Percentiles rank a stretch among this genome's conserved stretches.
Conservation (phyloP, 2,113 vertebrate species). For the Engystomops pustulosus region DNA sequence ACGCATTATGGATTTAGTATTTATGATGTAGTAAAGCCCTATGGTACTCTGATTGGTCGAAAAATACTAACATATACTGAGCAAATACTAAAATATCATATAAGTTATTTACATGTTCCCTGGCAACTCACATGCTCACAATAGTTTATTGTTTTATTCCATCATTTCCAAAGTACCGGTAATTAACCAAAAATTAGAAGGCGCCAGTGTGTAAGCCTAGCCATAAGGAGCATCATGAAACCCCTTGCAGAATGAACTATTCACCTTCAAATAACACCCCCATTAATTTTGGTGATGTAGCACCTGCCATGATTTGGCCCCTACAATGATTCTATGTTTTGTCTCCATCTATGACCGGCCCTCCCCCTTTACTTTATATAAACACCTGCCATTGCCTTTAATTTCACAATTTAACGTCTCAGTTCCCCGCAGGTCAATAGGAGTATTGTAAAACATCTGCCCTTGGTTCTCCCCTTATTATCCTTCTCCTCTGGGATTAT, state of each 20-base stretch:
- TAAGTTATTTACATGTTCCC: too few species aligned
- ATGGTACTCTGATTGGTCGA: too few species aligned
- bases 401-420: background rate
- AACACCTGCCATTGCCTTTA: slow-evolving; percentile 13
- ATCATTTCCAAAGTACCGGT: too few species aligned
- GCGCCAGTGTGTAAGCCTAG: background rate
- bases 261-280: slow-evolving; percentile 10
- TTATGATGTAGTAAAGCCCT: too few species aligned
- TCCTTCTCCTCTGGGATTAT: background rate
- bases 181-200: too few species aligned
- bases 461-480: background rate
- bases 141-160: too few species aligned
- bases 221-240: background rate
- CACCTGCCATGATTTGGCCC: background rate
- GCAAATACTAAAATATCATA: too few species aligned
- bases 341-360: background rate
- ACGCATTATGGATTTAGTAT: background rate
- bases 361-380: background rate
- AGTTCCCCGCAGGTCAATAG: background rate
- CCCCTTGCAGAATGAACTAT: background rate
- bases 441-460: background rate
- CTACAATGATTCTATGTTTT: background rate
- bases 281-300: background rate
- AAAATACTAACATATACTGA: too few species aligned
- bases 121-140: too few species aligned